A percentile compares a stretch with the other conserved stretches of the same genome.
Conservation (phyloP, 2,888 invertebrate species). For the Amaurobius ferox region DNA sequence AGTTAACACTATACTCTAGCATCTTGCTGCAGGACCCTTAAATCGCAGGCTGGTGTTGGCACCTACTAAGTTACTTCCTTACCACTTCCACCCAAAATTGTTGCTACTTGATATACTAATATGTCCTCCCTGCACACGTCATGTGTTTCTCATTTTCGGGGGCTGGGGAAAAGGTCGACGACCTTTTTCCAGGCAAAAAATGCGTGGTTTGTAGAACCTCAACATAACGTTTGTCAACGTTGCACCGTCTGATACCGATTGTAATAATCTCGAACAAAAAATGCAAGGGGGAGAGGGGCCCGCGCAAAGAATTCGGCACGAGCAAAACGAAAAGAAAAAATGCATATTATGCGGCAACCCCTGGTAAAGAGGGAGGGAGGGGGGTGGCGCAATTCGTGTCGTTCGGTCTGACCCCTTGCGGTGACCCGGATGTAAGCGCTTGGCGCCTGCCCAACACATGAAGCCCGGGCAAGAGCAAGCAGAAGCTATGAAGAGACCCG, state of each 20-base stretch:
- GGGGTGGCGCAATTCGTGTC: conserved; percentile 50
- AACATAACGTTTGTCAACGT: conserved; percentile 6
- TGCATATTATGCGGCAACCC: conserved; percentile 32
- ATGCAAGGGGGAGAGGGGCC: conserved; percentile 17
- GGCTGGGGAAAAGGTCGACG: neutral
- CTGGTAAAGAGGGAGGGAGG: conserved; percentile 9
- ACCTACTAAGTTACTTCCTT: no score
- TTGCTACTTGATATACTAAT: neutral
- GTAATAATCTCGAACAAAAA: conserved; percentile 17
- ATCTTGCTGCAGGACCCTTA: no score
- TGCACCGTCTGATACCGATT: neutral
- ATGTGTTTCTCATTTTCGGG: conserved; percentile 12
- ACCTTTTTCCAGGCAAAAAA: conserved; percentile 1
- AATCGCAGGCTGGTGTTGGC: no score
- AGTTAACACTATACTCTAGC: no score
- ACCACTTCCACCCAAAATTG: neutral
- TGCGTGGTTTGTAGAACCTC: neutral
- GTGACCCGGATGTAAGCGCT: conserved; percentile 64
- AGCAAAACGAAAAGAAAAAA: conserved; percentile 39
- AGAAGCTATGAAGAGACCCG: conserved; percentile 46
- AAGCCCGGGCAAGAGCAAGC: conserved; percentile 35
- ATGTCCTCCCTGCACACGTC: neutral
- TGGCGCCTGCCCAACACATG: conserved; percentile 59
- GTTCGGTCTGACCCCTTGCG: conserved; percentile 57
- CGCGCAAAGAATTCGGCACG: conserved; percentile 51